Base-by-base conservation (phyloP, 2,888 invertebrate genomes). In the Salticus scenicus region DNA sequence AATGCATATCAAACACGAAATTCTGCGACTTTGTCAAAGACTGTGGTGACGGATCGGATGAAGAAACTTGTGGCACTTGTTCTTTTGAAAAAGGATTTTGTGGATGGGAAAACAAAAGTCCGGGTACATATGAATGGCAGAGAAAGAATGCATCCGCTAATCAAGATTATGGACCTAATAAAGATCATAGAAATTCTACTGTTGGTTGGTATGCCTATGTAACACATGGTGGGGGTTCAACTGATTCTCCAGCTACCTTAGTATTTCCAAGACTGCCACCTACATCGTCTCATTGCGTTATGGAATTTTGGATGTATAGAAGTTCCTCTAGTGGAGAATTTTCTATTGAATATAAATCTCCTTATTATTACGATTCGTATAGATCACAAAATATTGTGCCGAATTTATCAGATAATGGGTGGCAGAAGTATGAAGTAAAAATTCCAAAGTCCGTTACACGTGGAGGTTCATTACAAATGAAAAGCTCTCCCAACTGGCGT, bases 31-130 rank as follows among this genome's bases (percentile, higher is more conserved):
- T 88, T 37, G 51, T 57, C 7, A 0, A 24, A 0, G 87, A 88
- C 33, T 88, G 88, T 47, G 33, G 69, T 0, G 87, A 88, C 70
- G 83, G 84, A 2, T 86, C 83, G 17, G 88, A 88, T 69, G 88
- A 88, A 64, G 63, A 30, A 41, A 78, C 71, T 5, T 88, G 88
- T 33, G 88, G 88, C 0, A 51, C 87, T 31, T 88, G 88, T 24
- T 14, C 63, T 12, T 88, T 88, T 70, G 84, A 84, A 51, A 70
- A 73, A 42, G 87, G 72, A n/a, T 37, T 84, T 17, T 88, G 88
- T 76, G 88, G 87, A 0, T 88, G 88, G 88, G 69, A 71, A 42
- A 72, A 80, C 33, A 31, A 73, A 57, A 76, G 80, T 30, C 57
- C 67, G 8, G 82, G 79, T 1, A 31, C 4, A 5, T 83, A 47